Conservation (phyloP, 2,888 invertebrate genomes). For the Thelaira solivaga region DNA sequence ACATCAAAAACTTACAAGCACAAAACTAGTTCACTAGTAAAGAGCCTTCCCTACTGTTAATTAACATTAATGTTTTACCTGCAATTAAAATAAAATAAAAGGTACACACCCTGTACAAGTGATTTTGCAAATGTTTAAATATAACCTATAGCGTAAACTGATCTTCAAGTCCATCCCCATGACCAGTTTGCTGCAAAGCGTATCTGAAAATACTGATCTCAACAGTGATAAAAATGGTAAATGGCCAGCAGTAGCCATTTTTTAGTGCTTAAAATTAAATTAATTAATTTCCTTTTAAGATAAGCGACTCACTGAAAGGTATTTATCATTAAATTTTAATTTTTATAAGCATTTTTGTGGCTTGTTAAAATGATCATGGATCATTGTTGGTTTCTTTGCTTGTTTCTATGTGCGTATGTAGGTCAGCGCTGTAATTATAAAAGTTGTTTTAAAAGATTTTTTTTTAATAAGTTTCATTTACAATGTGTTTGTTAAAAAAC, state of each 20-base stretch:
- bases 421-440: constrained; percentile 44
- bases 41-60: too few species aligned
- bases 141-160: too few species aligned
- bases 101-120: too few species aligned
- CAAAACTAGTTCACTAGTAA: too few species aligned
- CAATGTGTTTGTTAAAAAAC: neutral
- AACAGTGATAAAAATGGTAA: neutral
- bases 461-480: neutral
- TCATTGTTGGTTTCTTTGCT: constrained; percentile 34
- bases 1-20: too few species aligned
- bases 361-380: constrained; percentile 45
- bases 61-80: too few species aligned
- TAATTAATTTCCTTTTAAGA: constrained; percentile 28
- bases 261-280: constrained; percentile 10
- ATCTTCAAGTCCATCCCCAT: neutral
- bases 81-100: too few species aligned
- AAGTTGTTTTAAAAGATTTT: neutral
- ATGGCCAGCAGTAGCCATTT: neutral
- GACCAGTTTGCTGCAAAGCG: constrained; percentile 6
- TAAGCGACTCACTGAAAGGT: constrained; percentile 35
- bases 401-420: constrained; percentile 19
- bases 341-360: constrained; percentile 36
- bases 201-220: neutral
- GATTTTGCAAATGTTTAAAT: too few species aligned
- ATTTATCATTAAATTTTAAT: constrained; percentile 52